Evolutionary conservation across 2,888 invertebrate genomes (phyloP).

Genomic region (Calameuta pallipes): DNA sequence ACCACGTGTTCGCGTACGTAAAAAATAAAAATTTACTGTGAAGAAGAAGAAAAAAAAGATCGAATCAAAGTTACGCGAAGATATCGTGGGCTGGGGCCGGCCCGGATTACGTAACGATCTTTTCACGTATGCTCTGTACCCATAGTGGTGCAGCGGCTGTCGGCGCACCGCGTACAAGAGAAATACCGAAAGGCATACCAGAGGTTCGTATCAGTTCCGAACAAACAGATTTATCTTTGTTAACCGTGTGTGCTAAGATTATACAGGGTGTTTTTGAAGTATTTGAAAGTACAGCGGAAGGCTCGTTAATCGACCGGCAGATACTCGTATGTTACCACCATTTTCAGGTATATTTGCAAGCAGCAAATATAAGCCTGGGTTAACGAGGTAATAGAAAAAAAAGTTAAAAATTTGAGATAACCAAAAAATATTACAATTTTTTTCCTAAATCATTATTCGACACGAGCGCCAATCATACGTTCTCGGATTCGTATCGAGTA

Average conservation of each 20-base stretch:
- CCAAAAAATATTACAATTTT: background rate
- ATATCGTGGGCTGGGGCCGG: background rate
- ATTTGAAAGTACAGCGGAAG: background rate
- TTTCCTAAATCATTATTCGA: background rate
- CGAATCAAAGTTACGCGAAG: background rate
- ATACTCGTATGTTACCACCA: too few relatives aligned
- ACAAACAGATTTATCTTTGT: background rate
- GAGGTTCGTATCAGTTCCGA: background rate
- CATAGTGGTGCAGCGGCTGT: background rate
- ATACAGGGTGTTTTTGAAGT: background rate
- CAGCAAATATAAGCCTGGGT: background rate
- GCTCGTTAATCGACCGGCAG: too few relatives aligned
- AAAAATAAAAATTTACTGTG: background rate
- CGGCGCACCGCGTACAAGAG: background rate
- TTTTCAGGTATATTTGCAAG: background rate
- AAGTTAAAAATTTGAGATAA: background rate
- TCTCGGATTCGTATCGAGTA: background rate
- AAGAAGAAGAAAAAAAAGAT: background rate
- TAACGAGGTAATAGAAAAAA: background rate
- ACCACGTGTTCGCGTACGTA: background rate
- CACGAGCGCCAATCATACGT: background rate
- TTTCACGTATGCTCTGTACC: background rate
- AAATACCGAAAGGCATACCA: background rate
- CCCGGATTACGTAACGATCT: background rate
- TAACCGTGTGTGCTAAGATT: background rate